phyloP scores from a whole-genome alignment of 2,888 invertebrate genomes.

The Hartigia nigra region DNA sequence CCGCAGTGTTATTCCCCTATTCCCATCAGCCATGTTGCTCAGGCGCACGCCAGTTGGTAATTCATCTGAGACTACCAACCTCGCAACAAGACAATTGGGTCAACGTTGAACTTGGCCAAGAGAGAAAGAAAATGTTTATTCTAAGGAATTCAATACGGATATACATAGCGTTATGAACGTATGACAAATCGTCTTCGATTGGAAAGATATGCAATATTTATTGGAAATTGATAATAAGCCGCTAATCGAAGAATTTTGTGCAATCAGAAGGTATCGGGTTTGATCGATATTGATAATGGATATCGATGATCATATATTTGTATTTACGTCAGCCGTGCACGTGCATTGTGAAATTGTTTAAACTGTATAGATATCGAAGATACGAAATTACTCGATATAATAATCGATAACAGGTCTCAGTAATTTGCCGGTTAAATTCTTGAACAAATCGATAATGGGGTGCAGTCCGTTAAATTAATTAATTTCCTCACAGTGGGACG shows the following conservation, averaged over 20 bases:
- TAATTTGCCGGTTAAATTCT: neutral
- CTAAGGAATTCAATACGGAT: neutral
- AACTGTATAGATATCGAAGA: neutral
- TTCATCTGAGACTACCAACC: constrained; percentile 25
- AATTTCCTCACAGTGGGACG: constrained; percentile 34
- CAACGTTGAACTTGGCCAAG: constrained; percentile 4
- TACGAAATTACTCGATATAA: neutral
- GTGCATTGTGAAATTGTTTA: too few species aligned
- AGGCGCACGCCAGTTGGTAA: constrained; percentile 31
- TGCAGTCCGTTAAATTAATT: constrained; percentile 41
- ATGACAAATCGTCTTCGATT: neutral
- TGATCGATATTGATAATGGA: neutral
- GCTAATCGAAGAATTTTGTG: too few species aligned
- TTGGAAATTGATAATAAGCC: neutral
- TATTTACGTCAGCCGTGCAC: too few species aligned
- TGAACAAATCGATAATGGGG: constrained; percentile 33
- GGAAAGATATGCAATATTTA: neutral
- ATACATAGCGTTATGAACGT: neutral
- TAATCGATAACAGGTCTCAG: neutral
- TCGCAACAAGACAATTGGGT: constrained; percentile 5
- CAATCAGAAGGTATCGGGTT: neutral
- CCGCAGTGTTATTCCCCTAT: constrained; percentile 19
- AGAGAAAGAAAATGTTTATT: neutral
- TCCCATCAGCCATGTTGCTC: constrained; percentile 13
- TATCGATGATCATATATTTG: too few species aligned